A percentile compares a stretch with the other conserved stretches of the same genome.
Conservation (phyloP, 64 coral and sea anemone species). For the Orbicella faveolata region DNA sequence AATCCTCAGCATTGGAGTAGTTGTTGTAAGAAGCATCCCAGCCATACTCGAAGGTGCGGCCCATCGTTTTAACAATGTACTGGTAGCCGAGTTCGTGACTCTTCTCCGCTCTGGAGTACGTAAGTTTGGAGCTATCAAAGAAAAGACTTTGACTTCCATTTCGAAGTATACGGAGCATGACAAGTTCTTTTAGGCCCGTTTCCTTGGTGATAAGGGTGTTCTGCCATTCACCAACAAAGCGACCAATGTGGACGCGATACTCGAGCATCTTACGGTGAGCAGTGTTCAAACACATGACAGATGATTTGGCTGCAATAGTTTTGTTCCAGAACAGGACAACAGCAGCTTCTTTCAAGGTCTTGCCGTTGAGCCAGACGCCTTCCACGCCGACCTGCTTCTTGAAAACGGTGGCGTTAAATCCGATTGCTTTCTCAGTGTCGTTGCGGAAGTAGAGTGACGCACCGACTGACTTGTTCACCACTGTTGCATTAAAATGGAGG, state of each 20-base stretch:
- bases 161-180: conserved; percentile 35
- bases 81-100: conserved; percentile 41
- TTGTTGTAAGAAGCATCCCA: conserved; percentile 68
- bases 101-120: conserved; percentile 47
- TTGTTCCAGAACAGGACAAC: conserved; percentile 72
- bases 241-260: conserved; percentile 38
- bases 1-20: conserved; percentile 39
- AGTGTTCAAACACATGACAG: conserved; percentile 9
- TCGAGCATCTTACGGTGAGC: conserved; percentile 32
- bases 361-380: conserved; percentile 38
- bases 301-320: conserved; percentile 3
- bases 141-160: conserved; percentile 75
- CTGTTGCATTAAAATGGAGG: conserved; percentile 64
- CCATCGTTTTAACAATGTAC: conserved; percentile 39
- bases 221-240: conserved; percentile 36
- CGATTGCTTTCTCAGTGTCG: conserved; percentile 36
- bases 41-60: conserved; percentile 62
- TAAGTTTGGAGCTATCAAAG: conserved; percentile 36
- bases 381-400: conserved; percentile 62
- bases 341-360: conserved; percentile 62
- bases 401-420: conserved; percentile 66
- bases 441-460: conserved; percentile 66
- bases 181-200: conserved; percentile 26
- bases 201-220: neutral
- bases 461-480: conserved; percentile 54